phyloP scores from a whole-genome alignment of 2,797 vertebrate species.

The Karalla daura region DNA sequence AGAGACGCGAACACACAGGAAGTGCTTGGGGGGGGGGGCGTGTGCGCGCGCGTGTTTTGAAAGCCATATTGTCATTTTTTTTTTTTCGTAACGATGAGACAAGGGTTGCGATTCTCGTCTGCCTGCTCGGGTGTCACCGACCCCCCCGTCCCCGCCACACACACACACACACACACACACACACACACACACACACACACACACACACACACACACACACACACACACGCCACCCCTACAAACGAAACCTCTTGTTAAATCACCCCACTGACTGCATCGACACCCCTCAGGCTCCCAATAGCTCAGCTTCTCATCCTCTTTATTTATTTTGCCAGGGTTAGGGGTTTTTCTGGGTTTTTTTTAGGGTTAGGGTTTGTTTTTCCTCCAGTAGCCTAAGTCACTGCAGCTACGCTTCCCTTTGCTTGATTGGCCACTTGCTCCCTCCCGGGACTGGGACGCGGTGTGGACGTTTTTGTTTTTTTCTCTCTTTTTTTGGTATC shows the following conservation, averaged over 20 bases:
- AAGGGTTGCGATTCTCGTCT: constrained; percentile 57
- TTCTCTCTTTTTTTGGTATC: constrained; percentile 4
- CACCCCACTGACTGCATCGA: constrained; percentile 58
- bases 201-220: too few relatives aligned
- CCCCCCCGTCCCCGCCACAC: too few relatives aligned
- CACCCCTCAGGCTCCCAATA: constrained; percentile 45
- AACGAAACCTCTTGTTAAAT: constrained; percentile 44
- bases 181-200: too few relatives aligned
- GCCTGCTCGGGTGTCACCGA: constrained; percentile 50
- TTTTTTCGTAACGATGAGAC: constrained; percentile 50
- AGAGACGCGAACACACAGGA: background rate
- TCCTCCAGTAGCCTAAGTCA: constrained; percentile 14
- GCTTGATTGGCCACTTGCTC: constrained; percentile 29
- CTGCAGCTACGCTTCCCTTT: constrained; percentile 17
- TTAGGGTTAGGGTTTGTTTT: too few relatives aligned
- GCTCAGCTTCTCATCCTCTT: background rate
- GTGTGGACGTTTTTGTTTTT: constrained; percentile 29
- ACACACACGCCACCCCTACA: too few relatives aligned
- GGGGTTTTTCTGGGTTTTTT: too few relatives aligned
- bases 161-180: too few relatives aligned
- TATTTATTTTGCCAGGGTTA: too few relatives aligned
- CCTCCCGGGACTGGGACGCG: constrained; percentile 53
- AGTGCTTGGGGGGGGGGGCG: constrained; percentile 27
- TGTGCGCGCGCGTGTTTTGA: constrained; percentile 56
- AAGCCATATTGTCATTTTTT: constrained; percentile 68